phyloP scores from a whole-genome alignment of 2,888 invertebrate genomes.

The Schizotus pectinicornis region DNA sequence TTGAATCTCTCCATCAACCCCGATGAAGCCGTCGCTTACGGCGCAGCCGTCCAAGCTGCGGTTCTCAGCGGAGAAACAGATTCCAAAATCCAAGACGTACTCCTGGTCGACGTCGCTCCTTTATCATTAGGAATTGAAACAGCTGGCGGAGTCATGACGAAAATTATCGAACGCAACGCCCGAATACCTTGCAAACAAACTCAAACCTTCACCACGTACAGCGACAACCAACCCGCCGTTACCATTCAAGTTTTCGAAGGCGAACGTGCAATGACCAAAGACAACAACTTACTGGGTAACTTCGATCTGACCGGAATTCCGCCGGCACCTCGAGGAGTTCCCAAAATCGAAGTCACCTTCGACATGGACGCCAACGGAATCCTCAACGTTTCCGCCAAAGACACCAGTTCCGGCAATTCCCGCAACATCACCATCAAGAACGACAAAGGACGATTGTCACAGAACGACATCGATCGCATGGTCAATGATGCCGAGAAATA shows the following conservation, averaged over 20 bases:
- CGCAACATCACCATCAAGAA: slow-evolving; percentile 70
- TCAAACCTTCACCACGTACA: slow-evolving; percentile 69
- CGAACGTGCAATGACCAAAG: slow-evolving; percentile 65
- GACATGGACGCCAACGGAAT: slow-evolving; percentile 79
- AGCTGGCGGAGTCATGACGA: slow-evolving; percentile 81
- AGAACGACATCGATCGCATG: slow-evolving; percentile 81
- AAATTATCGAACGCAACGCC: slow-evolving; percentile 65
- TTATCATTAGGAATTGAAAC: slow-evolving; percentile 79
- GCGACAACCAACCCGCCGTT: slow-evolving; percentile 71
- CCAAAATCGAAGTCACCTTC: slow-evolving; percentile 74
- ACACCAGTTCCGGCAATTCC: no score
- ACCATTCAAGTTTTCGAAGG: slow-evolving; percentile 70
- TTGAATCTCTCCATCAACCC: no score
- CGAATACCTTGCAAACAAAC: slow-evolving; percentile 64
- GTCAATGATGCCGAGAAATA: slow-evolving; percentile 73
- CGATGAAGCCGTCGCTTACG: no score
- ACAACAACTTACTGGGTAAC: slow-evolving; percentile 1
- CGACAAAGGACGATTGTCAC: slow-evolving; percentile 77
- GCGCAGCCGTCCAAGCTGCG: no score
- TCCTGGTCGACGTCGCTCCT: slow-evolving; percentile 70
- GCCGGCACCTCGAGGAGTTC: slow-evolving; percentile 72
- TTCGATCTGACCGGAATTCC: slow-evolving; percentile 48
- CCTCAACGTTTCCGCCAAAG: background rate
- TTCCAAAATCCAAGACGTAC: no score
- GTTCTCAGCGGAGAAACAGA: no score